Conservation (phyloP, 2,797 vertebrate genomes). For the Lagocephalus sceleratus region DNA sequence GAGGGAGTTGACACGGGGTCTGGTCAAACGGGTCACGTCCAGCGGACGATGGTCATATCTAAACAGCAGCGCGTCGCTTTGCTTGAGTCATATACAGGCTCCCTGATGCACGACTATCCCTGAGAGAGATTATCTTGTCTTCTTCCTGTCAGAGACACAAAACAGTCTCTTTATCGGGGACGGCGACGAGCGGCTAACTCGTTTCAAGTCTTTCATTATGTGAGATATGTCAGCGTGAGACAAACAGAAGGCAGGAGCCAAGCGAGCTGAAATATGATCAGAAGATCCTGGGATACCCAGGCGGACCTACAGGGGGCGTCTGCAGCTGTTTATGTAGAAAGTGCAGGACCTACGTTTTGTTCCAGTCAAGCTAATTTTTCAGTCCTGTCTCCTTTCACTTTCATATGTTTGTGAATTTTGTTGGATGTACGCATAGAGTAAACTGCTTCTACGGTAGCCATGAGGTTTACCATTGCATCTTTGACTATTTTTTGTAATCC, state of each 20-base stretch:
- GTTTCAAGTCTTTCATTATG: conserved; percentile 22
- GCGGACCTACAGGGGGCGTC: conserved; percentile 43
- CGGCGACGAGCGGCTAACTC: conserved; percentile 1
- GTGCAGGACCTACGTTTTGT: not conserved
- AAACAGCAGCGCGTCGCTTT: conserved; percentile 32
- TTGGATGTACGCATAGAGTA: too few relatives aligned
- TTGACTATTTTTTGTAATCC: too few relatives aligned
- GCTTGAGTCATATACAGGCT: conserved; percentile 34
- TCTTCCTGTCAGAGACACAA: conserved; percentile 21
- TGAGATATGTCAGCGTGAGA: conserved; percentile 14
- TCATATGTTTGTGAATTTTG: too few relatives aligned
- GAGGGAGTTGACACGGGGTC: conserved; percentile 15
- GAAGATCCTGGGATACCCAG: conserved; percentile 51
- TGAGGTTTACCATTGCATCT: too few relatives aligned
- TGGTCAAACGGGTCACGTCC: conserved; percentile 49
- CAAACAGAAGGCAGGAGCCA: conserved; percentile 9
- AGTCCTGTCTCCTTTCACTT: too few relatives aligned
- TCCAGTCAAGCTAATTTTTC: too few relatives aligned
- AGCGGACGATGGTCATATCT: conserved; percentile 42
- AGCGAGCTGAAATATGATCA: conserved; percentile 9
- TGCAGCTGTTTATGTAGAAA: too few relatives aligned
- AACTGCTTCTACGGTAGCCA: too few relatives aligned
- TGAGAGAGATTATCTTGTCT: conserved; percentile 21
- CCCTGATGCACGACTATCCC: conserved; percentile 13
- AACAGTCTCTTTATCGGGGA: conserved; percentile 29